Conservation (phyloP, 2,888 invertebrate species). For the Tolmerus cingulatus region DNA sequence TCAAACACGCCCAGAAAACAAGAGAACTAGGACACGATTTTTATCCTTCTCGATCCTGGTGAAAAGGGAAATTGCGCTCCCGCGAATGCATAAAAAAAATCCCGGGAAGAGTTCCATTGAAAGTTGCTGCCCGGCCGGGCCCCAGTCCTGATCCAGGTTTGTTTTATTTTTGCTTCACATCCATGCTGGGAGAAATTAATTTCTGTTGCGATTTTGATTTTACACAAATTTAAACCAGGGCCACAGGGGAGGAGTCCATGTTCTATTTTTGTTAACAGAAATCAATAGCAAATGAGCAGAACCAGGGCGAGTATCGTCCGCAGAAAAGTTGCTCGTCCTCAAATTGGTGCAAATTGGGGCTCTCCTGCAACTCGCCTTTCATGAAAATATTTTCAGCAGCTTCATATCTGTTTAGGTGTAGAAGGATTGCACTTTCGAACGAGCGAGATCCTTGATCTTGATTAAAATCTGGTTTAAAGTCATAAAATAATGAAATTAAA, state of each 20-base stretch:
- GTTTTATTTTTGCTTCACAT: neutral
- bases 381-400: neutral
- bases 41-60: neutral
- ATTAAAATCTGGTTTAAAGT: neutral
- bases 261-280: neutral
- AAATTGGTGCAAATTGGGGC: neutral
- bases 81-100: neutral
- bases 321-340: neutral
- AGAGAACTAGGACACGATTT: conserved; percentile 3
- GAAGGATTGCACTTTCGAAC: neutral
- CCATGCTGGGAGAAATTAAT: neutral
- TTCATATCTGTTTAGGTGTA: neutral
- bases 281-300: neutral
- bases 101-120: neutral
- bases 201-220: conserved; percentile 1
- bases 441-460: neutral
- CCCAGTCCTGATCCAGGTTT: neutral
- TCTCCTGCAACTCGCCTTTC: neutral
- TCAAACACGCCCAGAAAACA: conserved; percentile 17
- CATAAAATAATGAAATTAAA: no score
- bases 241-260: neutral
- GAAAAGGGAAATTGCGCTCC: neutral
- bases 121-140: neutral
- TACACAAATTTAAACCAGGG: neutral
- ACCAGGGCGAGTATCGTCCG: neutral